A percentile compares a stretch with the other conserved stretches of the same genome.
Conservation (phyloP, 2,113 vertebrate species). For the Daboia siamensis region DNA sequence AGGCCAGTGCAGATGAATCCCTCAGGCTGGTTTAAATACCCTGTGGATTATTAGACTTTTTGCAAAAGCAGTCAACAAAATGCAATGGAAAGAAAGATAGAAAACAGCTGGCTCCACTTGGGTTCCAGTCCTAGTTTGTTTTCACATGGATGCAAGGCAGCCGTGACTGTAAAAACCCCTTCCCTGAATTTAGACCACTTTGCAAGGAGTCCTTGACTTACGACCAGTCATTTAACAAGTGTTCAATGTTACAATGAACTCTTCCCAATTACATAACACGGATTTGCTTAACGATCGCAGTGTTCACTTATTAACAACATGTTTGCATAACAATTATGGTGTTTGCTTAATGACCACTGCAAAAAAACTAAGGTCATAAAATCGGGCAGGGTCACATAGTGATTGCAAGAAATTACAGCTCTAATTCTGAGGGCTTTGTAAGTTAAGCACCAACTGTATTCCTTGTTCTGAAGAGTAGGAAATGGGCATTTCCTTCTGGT, state of each 20-base stretch:
- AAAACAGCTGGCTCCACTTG: neutral
- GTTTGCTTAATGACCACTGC: too few species aligned
- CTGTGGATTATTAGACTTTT: neutral
- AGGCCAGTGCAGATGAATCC: neutral
- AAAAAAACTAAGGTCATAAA: too few species aligned
- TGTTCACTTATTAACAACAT: neutral
- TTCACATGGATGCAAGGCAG: neutral
- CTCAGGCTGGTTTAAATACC: neutral
- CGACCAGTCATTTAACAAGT: neutral
- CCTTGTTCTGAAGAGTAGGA: neutral
- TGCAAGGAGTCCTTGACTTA: neutral
- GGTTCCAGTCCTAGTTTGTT: neutral
- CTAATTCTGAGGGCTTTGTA: too few species aligned
- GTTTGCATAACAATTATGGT: too few species aligned
- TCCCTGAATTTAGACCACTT: neutral
- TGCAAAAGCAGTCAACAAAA: neutral
- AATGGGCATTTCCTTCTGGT: neutral
- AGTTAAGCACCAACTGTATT: neutral
- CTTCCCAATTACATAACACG: neutral
- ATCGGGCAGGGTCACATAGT: too few species aligned
- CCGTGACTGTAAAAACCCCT: neutral
- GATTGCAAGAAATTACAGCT: too few species aligned
- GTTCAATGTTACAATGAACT: neutral
- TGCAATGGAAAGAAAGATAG: neutral
- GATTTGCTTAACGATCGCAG: neutral